These are phyloP conservation scores for Phrixothrix hirtus DNA, from an alignment of 2,888 invertebrate species.

Conservation along the genomic window DNA sequence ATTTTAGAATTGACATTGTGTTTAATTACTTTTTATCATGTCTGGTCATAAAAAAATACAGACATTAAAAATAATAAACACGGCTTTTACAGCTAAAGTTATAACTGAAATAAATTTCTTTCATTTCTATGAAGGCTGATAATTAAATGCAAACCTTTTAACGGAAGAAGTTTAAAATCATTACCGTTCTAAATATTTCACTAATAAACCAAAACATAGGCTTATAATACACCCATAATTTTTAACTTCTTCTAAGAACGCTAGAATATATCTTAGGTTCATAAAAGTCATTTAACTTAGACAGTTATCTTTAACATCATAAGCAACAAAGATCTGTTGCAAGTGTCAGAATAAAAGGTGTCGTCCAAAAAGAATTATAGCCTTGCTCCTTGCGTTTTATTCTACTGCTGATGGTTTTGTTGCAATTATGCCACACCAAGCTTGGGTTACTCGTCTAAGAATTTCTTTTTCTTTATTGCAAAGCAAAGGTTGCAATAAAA, in stretches of 20 bases:
- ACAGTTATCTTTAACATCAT: conserved; percentile 9
- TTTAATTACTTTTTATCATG: too few species aligned
- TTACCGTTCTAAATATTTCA: conserved; percentile 1
- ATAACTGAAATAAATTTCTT: too few species aligned
- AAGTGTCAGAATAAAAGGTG: conserved; percentile 8
- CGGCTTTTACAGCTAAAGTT: too few species aligned
- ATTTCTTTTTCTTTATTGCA: background rate
- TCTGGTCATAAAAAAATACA: too few species aligned
- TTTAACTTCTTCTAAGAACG: conserved; percentile 8
- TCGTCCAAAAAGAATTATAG: conserved; percentile 21
- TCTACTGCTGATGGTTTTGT: conserved; percentile 5
- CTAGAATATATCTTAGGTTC: conserved; percentile 11
- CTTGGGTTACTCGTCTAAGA: conserved; percentile 5
- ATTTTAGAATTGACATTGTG: too few species aligned
- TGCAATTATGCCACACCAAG: conserved; percentile 9
- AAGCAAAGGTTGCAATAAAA: too few species aligned
- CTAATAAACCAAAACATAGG: conserved; percentile 5
- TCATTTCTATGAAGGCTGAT: too few species aligned
- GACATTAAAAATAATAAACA: too few species aligned
- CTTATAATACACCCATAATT: conserved; percentile 6
- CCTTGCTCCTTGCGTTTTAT: conserved; percentile 13
- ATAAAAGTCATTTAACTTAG: conserved; percentile 10
- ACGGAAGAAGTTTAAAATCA: background rate
- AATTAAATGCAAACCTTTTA: background rate
- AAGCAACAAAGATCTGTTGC: conserved; percentile 13